Percentiles rank a stretch among this genome's conserved stretches.
These are phyloP conservation scores for Probosciger aterrimus DNA, from an alignment of 2,113 vertebrate genomes.

Conservation along the genomic window DNA sequence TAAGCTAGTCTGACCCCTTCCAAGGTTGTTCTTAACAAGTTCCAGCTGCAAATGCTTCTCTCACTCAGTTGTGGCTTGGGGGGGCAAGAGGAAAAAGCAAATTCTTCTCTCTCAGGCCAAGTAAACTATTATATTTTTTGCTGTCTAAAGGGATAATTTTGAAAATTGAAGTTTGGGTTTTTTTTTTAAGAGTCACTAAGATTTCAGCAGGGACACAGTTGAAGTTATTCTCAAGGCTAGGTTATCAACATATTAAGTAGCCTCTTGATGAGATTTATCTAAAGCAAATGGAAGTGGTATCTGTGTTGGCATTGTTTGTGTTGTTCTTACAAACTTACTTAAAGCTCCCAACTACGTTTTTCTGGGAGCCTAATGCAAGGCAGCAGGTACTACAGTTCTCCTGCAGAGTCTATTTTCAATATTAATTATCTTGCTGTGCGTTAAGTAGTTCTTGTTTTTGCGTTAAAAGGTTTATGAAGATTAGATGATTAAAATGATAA, in stretches of 20 bases:
- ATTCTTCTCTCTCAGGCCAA: background rate
- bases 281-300: background rate
- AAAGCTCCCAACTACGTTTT: conserved; percentile 31
- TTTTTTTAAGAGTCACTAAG: background rate
- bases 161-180: background rate
- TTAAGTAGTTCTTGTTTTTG: conserved; percentile 71
- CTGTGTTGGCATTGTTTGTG: background rate
- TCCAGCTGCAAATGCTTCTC: background rate
- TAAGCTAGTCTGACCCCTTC: background rate
- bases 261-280: background rate
- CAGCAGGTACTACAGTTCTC: conserved; percentile 56
- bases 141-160: background rate
- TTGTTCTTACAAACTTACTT: conserved; percentile 14
- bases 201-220: background rate
- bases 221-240: background rate
- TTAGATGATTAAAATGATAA: conserved; percentile 73
- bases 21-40: background rate
- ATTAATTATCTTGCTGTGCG: conserved; percentile 71
- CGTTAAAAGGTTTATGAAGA: conserved; percentile 71
- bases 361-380: background rate
- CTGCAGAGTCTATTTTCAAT: conserved; percentile 66
- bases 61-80: background rate
- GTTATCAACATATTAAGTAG: background rate
- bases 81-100: background rate
- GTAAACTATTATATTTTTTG: background rate